Base-by-base conservation (phyloP, 2,797 vertebrate species). In the Cynopterus sphinx region DNA sequence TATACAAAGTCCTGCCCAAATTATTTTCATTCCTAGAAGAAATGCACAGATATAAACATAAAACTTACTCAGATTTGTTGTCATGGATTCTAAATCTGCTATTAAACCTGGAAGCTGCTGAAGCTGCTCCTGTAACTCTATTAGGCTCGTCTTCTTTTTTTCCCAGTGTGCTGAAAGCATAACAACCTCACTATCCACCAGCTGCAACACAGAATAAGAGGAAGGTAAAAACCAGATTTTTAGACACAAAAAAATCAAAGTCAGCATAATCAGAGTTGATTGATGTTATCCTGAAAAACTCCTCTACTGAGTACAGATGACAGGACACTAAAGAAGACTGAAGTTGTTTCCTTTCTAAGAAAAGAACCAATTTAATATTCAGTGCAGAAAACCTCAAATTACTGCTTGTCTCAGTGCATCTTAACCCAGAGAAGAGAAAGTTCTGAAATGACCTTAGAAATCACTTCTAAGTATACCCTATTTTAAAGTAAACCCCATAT, bases 131-230 rank as follows among this genome's bases (percentile, higher is more conserved):
- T 99, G 99, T 21, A 99, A 98, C 53, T 99, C 99, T 0, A 97
- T 68, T 68, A 99, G 97, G 61, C 99, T 98, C 3, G 97, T 98
- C 97, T 97, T 98, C 97, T 99, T 99, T 96, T 98, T 99, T 97
- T 99, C 99, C 99, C 99, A 99, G 36, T 99, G 99, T 1, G 99
- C 99, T 1, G 99, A 99, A 19, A 99, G 99, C 99, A 99, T 99
- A 78, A 99, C 99, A 82, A 99, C 98, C 96, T 99, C 99, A 8
- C 99, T 99, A 91, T 99, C 99, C 28, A 99, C 98, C 55, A 98
- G 97, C 99, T 99, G 97, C 67, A 96, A 98, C 28, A 98, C 82
- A 9, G 95, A 43, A 26, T 39, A 1, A 49, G 22, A 31, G 13
- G 3, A 17, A 28, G 73, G 81, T 33, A 36, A 79, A 79, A 65